Percentiles rank a stretch among this genome's conserved stretches.
Evolutionary conservation across 2,113 vertebrate species (phyloP).

Genomic region (Bufo gargarizans): DNA sequence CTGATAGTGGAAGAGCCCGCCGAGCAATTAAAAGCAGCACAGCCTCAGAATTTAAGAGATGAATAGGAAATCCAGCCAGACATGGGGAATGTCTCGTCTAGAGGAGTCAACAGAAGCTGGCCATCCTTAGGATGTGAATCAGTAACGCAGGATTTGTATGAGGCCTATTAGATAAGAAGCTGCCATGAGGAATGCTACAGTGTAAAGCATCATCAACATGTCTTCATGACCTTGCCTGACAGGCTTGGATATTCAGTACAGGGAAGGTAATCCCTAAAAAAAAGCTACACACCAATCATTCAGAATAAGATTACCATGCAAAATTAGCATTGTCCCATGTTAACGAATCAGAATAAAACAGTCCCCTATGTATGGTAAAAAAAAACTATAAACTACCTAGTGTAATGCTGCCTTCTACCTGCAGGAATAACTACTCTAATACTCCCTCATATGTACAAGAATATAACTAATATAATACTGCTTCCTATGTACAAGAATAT

Average conservation of each 20-base stretch:
- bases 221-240: neutral
- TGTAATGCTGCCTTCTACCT: no score
- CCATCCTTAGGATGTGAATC: neutral
- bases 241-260: neutral
- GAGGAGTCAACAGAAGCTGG: neutral
- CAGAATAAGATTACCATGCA: neutral
- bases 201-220: neutral
- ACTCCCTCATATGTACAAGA: no score
- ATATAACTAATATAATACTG: no score
- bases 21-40: conserved; percentile 25
- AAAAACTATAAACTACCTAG: no score
- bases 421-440: no score
- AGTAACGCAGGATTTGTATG: neutral
- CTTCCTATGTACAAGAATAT: no score
- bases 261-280: neutral
- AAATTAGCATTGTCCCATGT: neutral
- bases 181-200: neutral
- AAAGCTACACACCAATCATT: neutral
- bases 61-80: neutral
- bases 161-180: neutral
- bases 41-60: conserved; percentile 24
- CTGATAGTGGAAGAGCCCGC: conserved; percentile 7
- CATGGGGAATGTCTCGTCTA: neutral
- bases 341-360: no score
- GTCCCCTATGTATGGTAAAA: no score